Evolutionary conservation across 2,113 vertebrate species (phyloP), one percentile per base, ranked within the genome.

Genomic region (Pao palembangensis): DNA sequence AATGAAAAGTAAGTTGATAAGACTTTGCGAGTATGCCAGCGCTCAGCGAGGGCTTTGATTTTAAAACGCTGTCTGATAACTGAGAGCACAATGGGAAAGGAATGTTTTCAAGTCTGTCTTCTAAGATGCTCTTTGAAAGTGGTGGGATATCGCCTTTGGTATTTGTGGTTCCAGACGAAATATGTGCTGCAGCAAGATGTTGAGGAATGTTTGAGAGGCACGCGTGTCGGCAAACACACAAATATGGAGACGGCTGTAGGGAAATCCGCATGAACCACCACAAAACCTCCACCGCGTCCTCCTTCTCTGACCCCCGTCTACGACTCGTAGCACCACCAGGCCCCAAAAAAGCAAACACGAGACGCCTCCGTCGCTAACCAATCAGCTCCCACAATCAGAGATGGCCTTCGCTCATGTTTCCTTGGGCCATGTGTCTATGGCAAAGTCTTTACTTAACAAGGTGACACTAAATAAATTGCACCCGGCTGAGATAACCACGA

Each of bases 381-480:
- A 76, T 87, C 71, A 79, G 76, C 81, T 52, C 47, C n/a, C 8
- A 74, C 83, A 86, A 83, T 73, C 55, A 63, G 64, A 69, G 68
- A 71, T 64, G 65, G 79, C 77, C 73, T 79, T 83, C 75, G 62
- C 69, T 83, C 51, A 16, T 70, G 80, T 85, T 79, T 76, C 55
- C 58, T 38, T 55, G 41, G 69, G 82, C 80, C 76, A 74, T 86
- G 75, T 75, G 76, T 89, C 81, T 81, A 41, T 78, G 85, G 83
- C 88, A 90, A 86, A 76, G 15, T 55, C 47, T 58, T 58, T 61
- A 73, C 75, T 87, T 88, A 87, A 86, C 34, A 76, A 86, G 80
- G 83, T 88, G 85, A 83, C 85, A 83, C 85, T 69, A 86, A 91
- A 88, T 90, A 87, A 90, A 92, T 88, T 85, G 86, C 68, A 46